Percentiles rank a stretch among this genome's conserved stretches.
phyloP scores from a whole-genome alignment of 2,888 invertebrate species.

The Stenoptilia bipunctidactyla region DNA sequence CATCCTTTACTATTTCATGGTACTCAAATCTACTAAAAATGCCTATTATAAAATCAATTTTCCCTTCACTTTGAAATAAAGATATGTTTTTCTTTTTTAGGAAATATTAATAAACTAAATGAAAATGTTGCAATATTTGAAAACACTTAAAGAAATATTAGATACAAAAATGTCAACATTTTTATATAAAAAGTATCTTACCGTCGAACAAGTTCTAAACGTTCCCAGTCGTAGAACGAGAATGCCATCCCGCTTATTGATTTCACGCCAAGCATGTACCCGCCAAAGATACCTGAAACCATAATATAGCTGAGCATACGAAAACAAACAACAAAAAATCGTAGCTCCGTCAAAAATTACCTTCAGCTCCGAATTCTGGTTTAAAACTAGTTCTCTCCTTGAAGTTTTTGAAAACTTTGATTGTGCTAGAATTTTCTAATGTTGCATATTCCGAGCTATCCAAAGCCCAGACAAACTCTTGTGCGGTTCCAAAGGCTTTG shows the following conservation, averaged over 20 bases:
- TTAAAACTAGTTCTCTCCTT: slow-evolving; percentile 97
- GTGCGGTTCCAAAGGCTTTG: slow-evolving; percentile 97
- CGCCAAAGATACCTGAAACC: slow-evolving; percentile 87
- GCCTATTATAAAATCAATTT: too few species aligned
- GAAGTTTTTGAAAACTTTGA: slow-evolving; percentile 98
- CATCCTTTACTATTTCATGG: too few species aligned
- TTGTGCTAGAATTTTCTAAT: slow-evolving; percentile 88
- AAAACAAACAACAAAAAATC: neutral
- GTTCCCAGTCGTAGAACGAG: slow-evolving; percentile 99
- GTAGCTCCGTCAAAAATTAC: slow-evolving; percentile 36
- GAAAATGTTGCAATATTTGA: too few species aligned
- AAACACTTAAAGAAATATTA: too few species aligned
- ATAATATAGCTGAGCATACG: neutral
- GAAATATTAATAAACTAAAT: too few species aligned
- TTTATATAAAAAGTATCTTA: too few species aligned
- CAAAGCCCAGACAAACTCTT: slow-evolving; percentile 98
- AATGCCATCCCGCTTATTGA: slow-evolving; percentile 94
- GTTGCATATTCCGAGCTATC: slow-evolving; percentile 95
- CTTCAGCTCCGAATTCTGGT: slow-evolving; percentile 97
- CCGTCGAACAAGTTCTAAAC: slow-evolving; percentile 85
- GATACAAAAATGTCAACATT: too few species aligned
- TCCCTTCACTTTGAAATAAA: too few species aligned
- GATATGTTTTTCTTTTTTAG: too few species aligned
- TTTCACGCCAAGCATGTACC: slow-evolving; percentile 90
- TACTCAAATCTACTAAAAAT: too few species aligned